phyloP scores from a whole-genome alignment of 2,113 vertebrate genomes.

The Actinemys pallida region DNA sequence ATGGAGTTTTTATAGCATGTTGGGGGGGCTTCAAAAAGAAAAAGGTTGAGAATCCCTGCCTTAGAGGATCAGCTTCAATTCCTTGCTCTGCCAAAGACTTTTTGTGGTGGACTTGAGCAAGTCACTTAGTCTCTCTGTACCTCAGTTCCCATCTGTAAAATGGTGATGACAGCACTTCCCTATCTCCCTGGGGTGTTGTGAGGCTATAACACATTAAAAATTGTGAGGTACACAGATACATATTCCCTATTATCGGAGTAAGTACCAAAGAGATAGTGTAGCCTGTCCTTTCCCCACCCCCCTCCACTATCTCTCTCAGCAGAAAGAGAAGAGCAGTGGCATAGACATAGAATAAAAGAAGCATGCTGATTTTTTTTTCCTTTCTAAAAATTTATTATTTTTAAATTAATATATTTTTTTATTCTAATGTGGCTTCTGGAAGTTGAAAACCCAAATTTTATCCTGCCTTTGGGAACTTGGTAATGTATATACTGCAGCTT shows the following conservation, averaged over 20 bases:
- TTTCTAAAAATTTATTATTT: neutral
- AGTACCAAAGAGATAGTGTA: neutral
- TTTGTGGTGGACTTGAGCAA: too few species aligned
- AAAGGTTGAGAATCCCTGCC: too few species aligned
- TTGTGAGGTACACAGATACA: neutral
- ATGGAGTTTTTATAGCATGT: too few species aligned
- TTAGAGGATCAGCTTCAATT: neutral
- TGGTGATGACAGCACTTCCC: neutral
- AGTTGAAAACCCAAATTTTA: neutral
- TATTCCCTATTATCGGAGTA: neutral
- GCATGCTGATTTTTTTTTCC: neutral
- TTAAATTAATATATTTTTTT: neutral
- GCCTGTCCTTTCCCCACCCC: neutral
- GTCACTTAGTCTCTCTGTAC: neutral
- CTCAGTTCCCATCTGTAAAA: too few species aligned
- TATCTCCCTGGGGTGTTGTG: neutral
- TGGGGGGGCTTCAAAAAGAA: too few species aligned
- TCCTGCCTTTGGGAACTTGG: neutral
- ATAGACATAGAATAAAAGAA: neutral
- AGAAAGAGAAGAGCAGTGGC: neutral
- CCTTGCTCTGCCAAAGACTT: neutral
- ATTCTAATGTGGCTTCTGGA: neutral
- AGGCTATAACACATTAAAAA: neutral
- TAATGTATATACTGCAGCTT: neutral
- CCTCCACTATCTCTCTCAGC: neutral